A percentile compares a stretch with the other conserved stretches of the same genome.
Conservation (phyloP, 1,140 invertebrate genomes). For the Chlorops oryzae region DNA sequence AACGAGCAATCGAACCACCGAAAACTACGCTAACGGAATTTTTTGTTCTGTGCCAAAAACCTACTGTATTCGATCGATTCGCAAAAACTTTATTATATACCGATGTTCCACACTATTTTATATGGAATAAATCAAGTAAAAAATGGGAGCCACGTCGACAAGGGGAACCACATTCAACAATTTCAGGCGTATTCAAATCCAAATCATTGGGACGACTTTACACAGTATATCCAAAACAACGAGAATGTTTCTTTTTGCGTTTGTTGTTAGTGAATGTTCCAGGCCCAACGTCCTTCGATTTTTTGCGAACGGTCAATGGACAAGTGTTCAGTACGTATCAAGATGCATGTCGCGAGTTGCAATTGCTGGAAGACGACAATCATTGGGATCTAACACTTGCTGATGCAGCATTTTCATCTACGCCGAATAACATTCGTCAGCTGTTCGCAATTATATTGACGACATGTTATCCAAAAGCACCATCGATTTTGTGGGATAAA, state of each 20-base stretch:
- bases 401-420: slow-evolving; percentile 28
- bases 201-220: slow-evolving; percentile 39
- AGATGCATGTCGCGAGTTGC: slow-evolving; percentile 41
- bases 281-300: slow-evolving; percentile 44
- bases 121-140: slow-evolving; percentile 38
- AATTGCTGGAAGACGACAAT: slow-evolving; percentile 39
- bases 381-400: slow-evolving; percentile 37
- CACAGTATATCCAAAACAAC: slow-evolving; percentile 39
- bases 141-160: slow-evolving; percentile 11
- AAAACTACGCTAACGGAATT: slow-evolving; percentile 41
- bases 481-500: no score
- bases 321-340: slow-evolving; percentile 36
- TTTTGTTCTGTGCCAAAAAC: slow-evolving; percentile 16
- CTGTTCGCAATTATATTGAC: slow-evolving; percentile 44
- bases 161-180: slow-evolving; percentile 17
- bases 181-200: slow-evolving; percentile 2
- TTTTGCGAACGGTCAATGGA: slow-evolving; percentile 45
- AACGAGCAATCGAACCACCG: slow-evolving; percentile 22
- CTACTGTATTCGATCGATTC: slow-evolving; percentile 27
- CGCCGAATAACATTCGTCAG: slow-evolving; percentile 42
- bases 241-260: slow-evolving; percentile 26
- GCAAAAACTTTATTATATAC: slow-evolving; percentile 46
- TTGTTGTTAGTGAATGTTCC: slow-evolving; percentile 32
- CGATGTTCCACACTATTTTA: slow-evolving; percentile 46
- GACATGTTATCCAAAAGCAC: no score